phyloP scores from a whole-genome alignment of 2,113 vertebrate genomes.

The Trinectes maculatus region DNA sequence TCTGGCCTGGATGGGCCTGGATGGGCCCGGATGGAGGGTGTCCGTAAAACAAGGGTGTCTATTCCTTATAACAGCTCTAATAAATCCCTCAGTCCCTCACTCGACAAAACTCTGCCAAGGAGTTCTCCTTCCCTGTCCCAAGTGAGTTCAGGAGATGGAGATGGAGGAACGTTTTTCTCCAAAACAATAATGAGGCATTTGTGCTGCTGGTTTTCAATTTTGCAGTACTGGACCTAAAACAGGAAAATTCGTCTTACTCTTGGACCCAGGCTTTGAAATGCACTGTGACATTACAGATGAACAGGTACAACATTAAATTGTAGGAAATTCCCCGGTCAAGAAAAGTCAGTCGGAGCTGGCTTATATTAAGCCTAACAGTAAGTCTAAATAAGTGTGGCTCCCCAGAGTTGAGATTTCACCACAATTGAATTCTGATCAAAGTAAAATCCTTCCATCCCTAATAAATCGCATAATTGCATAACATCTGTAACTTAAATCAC shows the following conservation, averaged over 20 bases:
- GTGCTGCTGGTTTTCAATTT: conserved; percentile 37
- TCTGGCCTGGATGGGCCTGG: conserved; percentile 27
- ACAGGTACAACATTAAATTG: conserved; percentile 17
- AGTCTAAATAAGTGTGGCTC: too few species aligned
- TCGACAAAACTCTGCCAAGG: conserved; percentile 5
- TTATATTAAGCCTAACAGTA: background rate
- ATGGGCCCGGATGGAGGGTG: conserved; percentile 24
- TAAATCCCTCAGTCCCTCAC: conserved; percentile 60
- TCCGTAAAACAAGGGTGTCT: conserved; percentile 47
- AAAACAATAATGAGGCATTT: conserved; percentile 26
- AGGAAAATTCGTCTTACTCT: conserved; percentile 37
- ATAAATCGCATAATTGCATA: too few species aligned
- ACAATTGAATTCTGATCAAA: too few species aligned
- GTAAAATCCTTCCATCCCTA: too few species aligned
- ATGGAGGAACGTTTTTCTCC: conserved; percentile 31
- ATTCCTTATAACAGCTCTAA: conserved; percentile 69
- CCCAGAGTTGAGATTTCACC: too few species aligned
- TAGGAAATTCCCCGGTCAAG: background rate
- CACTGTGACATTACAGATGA: conserved; percentile 2
- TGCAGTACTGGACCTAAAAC: conserved; percentile 27
- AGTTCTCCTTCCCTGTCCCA: conserved; percentile 6
- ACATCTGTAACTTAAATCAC: too few species aligned
- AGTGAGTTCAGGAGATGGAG: background rate
- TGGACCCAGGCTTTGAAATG: conserved; percentile 22
- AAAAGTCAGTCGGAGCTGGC: background rate